Conservation (phyloP, 2,797 vertebrate genomes). For the Balearica regulorum region DNA sequence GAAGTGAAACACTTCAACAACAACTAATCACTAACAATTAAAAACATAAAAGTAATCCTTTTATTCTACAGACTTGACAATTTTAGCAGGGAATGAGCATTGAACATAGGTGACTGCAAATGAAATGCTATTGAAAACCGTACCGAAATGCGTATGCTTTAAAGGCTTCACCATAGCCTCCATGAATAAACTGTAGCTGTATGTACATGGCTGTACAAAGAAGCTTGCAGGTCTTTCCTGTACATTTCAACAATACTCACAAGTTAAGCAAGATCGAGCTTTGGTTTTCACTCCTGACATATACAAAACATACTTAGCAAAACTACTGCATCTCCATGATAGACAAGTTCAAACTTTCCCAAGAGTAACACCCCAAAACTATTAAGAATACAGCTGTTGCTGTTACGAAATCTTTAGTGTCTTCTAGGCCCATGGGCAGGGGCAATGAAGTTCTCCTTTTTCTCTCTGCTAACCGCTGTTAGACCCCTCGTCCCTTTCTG, state of each 20-base stretch:
- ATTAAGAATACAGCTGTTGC: neutral
- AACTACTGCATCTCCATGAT: neutral
- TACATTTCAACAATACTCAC: neutral
- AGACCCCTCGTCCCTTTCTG: neutral
- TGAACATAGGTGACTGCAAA: neutral
- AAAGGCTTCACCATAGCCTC: neutral
- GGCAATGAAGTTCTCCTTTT: neutral
- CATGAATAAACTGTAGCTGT: neutral
- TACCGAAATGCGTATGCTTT: rapidly evolving
- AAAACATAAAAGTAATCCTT: neutral
- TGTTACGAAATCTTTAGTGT: neutral
- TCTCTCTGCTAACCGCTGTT: rapidly evolving
- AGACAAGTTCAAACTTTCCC: neutral
- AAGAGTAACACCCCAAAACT: neutral
- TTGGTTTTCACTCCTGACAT: neutral
- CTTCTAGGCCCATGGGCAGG: neutral
- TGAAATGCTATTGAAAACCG: neutral
- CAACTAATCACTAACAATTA: neutral
- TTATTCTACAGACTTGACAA: slow-evolving; percentile 8
- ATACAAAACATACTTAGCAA: neutral
- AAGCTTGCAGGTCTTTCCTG: neutral
- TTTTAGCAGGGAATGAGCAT: neutral
- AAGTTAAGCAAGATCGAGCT: neutral
- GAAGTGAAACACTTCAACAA: neutral
- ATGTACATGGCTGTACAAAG: neutral